Conservation (phyloP, 2,797 vertebrate species). For the Clangula hyemalis region DNA sequence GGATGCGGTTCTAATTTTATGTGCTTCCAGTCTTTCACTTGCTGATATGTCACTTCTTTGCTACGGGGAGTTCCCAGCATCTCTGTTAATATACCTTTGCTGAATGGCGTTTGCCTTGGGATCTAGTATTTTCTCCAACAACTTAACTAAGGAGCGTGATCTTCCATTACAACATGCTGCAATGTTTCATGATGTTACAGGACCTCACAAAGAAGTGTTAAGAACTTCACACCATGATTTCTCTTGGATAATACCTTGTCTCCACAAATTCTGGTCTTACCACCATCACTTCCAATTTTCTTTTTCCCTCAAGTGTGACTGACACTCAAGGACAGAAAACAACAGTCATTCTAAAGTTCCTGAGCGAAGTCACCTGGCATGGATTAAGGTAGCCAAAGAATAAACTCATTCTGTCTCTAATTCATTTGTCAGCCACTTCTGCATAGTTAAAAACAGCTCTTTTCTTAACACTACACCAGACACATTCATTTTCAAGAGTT, state of each 20-base stretch:
- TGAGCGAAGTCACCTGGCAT: background rate
- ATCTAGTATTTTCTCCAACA: background rate
- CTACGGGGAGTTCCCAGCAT: background rate
- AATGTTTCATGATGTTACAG: background rate
- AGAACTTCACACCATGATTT: background rate
- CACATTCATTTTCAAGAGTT: background rate
- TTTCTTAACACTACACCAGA: background rate
- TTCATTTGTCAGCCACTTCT: background rate
- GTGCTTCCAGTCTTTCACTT: background rate
- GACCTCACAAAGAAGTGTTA: background rate
- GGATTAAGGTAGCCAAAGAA: background rate
- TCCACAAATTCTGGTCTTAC: background rate
- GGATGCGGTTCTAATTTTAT: background rate
- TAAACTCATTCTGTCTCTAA: background rate
- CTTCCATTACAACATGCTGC: background rate
- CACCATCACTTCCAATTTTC: background rate
- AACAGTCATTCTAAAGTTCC: background rate
- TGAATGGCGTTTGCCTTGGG: background rate
- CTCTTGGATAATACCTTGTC: background rate
- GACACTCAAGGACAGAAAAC: background rate
- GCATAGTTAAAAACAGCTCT: background rate
- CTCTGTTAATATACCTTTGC: background rate
- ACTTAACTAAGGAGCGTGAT: background rate
- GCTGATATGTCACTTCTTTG: background rate
- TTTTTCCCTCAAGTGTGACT: background rate